Base-by-base conservation (phyloP, 2,888 invertebrate species). In the Apamea crenata region DNA sequence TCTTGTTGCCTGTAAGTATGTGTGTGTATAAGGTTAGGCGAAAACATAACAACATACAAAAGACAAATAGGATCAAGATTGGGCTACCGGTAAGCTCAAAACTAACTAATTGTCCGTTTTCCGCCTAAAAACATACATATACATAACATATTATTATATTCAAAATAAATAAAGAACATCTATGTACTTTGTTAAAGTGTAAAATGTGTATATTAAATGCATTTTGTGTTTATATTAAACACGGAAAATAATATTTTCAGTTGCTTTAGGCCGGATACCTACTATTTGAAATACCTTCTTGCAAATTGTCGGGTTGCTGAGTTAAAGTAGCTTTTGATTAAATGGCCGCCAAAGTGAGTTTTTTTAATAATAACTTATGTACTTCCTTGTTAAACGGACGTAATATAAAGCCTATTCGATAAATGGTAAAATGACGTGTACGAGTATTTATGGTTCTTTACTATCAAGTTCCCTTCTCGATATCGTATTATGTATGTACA, bases 361-460 rank as follows among this genome's bases (percentile, higher is more conserved):
- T 44, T 72, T 68, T 59, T 69, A 70, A 63, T 59, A 59, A 75
- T 67, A 53, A 71, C 32, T 76, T 63, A 32, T 67, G 66, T 40
- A 18, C 65, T 77, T 84, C 78, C 84, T 83, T 63, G 71, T 74
- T 70, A 59, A 86, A 77, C 66, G 77, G 73, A 87, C 74, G 78
- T 74, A 29, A 74, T 71, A 59, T 74, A 67, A 72, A 72, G 14
- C 50, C 5, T 72, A 53, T 75, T 69, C 32, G 10, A 63, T 78
- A 44, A 65, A 40, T 14, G 12, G 16, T 80, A 59, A 14, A n/a
- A 50, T 59, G 18, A 50, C 21, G 21, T 70, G 29, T 18, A 50
- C 21, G 21, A 66, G 29, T 18, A 44, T 79, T 65, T 32, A 53
- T 80, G 56, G 56, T n/a, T 78, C 6, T 40, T 59, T 61, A 69